phyloP scores from a whole-genome alignment of 2,113 vertebrate genomes.

The Elephas maximus region DNA sequence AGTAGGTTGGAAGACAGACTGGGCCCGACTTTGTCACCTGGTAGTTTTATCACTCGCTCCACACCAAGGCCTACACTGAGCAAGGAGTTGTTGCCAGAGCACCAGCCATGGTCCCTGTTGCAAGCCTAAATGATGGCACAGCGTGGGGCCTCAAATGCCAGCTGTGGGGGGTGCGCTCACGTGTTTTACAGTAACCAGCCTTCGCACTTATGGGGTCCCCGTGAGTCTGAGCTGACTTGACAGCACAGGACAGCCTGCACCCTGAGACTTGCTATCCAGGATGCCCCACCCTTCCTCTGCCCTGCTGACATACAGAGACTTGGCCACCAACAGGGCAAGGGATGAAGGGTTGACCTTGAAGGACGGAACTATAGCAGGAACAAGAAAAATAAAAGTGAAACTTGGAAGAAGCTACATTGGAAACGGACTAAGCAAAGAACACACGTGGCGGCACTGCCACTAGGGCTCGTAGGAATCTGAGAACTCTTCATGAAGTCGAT shows the following conservation, averaged over 20 bases:
- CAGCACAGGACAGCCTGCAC: neutral
- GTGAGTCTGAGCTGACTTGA: neutral
- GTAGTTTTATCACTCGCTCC: neutral
- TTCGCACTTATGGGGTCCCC: neutral
- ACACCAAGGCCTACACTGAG: no score
- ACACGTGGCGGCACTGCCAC: neutral
- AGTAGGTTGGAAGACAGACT: neutral
- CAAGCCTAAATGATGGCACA: neutral
- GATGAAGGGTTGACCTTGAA: neutral
- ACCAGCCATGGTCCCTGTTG: neutral
- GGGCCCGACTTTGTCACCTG: neutral
- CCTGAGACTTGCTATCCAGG: no score
- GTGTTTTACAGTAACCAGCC: neutral
- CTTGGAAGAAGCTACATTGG: neutral
- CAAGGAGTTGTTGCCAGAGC: neutral
- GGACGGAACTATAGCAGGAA: neutral
- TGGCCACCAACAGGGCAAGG: no score
- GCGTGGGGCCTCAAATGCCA: neutral
- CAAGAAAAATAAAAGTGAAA: neutral
- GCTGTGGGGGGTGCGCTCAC: fast-evolving
- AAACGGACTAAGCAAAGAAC: neutral
- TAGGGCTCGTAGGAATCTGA: neutral
- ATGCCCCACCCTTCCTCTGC: neutral
- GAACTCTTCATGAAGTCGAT: neutral
- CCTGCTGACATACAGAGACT: neutral